Evolutionary conservation across 1,140 invertebrate genomes (phyloP).

Genomic region (Physella acuta): DNA sequence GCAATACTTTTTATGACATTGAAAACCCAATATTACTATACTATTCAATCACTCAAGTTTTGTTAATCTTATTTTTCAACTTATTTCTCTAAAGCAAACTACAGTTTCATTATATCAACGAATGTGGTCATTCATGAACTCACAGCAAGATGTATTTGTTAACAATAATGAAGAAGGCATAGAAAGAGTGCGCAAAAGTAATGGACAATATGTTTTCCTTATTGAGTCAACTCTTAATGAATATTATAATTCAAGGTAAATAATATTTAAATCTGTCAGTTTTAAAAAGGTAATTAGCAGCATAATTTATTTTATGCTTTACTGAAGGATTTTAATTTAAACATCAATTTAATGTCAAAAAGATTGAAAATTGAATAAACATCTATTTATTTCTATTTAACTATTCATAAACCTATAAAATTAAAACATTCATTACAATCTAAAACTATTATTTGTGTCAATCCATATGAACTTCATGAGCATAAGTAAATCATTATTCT

Average conservation of each 20-base stretch:
- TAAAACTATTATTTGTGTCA: too few species aligned
- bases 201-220: constrained; percentile 87
- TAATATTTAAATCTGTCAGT: too few species aligned
- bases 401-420: too few species aligned
- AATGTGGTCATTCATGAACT: constrained; percentile 93
- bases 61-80: too few species aligned
- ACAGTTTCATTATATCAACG: constrained; percentile 87
- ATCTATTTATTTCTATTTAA: neutral
- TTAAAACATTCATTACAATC: too few species aligned
- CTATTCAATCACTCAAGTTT: too few species aligned
- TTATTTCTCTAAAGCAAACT: constrained; percentile 51
- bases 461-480: too few species aligned
- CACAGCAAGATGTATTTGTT: constrained; percentile 51
- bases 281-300: too few species aligned
- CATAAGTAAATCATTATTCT: too few species aligned
- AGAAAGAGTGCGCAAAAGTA: constrained; percentile 41
- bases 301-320: too few species aligned
- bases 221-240: constrained; percentile 96
- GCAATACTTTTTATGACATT: neutral
- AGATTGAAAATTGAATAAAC: neutral
- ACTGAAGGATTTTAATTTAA: neutral
- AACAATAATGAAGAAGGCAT: constrained; percentile 46
- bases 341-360: neutral
- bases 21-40: neutral
- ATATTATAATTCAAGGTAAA: constrained; percentile 73